These are phyloP conservation scores for Trichogramma evanescens DNA, from an alignment of 2,888 invertebrate species.

Conservation along the genomic window DNA sequence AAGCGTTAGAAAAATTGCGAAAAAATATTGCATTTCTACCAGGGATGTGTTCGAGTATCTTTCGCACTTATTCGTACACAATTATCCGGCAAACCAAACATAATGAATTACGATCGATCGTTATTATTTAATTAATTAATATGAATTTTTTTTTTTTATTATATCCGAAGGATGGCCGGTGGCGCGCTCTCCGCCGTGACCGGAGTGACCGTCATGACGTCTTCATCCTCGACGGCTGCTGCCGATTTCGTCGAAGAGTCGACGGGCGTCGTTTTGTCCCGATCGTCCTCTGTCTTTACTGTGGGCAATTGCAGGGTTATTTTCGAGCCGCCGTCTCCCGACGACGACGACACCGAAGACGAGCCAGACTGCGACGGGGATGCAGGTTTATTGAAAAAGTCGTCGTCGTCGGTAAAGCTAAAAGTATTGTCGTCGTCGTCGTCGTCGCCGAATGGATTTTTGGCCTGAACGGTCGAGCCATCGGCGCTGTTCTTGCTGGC, in stretches of 20 bases:
- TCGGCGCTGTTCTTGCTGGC: slow-evolving; percentile 37
- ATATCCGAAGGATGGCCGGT: background rate
- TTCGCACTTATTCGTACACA: too few species aligned
- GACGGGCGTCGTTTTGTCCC: slow-evolving; percentile 46
- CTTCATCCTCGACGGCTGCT: slow-evolving; percentile 21
- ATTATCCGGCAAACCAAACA: too few species aligned
- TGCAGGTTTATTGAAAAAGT: slow-evolving; percentile 12
- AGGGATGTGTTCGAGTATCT: too few species aligned
- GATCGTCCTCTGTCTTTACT: slow-evolving; percentile 60
- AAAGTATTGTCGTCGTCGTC: slow-evolving; percentile 52
- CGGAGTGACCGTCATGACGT: slow-evolving; percentile 21
- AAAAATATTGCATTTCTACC: too few species aligned
- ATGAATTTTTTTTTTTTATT: too few species aligned
- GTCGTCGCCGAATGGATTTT: slow-evolving; percentile 42
- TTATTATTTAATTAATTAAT: too few species aligned
- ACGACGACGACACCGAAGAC: slow-evolving; percentile 24
- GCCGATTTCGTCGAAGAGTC: slow-evolving; percentile 23
- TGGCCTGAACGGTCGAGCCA: slow-evolving; percentile 45
- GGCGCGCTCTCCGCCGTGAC: background rate
- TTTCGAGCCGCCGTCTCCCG: slow-evolving; percentile 50
- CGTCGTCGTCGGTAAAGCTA: slow-evolving; percentile 28
- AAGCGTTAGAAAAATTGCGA: too few species aligned
- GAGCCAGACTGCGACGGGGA: background rate
- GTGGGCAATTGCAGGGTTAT: slow-evolving; percentile 62
- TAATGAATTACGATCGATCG: too few species aligned